phyloP scores from a whole-genome alignment of 2,113 vertebrate species.

The Apteryx mantelli region DNA sequence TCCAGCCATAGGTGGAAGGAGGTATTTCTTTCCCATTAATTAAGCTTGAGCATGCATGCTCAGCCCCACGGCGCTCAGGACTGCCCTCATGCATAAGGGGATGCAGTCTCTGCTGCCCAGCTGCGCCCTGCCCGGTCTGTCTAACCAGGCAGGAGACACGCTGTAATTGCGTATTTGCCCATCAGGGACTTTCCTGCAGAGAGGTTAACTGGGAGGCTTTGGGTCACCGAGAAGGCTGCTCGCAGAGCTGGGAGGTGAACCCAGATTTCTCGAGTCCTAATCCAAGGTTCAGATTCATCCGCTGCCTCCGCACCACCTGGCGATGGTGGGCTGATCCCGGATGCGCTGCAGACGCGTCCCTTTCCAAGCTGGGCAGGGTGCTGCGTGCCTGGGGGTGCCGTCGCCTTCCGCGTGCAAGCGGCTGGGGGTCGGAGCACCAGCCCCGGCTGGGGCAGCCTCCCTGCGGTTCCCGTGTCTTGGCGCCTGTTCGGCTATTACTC shows the following conservation, averaged over 20 bases:
- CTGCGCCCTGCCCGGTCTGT: not conserved
- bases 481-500: too few species aligned
- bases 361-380: not conserved
- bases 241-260: not conserved
- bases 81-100: accelerated
- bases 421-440: too few species aligned
- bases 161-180: not conserved
- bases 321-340: not conserved
- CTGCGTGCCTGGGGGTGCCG: too few species aligned
- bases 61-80: not conserved
- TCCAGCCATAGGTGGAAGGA: not conserved
- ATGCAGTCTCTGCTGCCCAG: accelerated
- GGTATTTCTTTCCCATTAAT: not conserved
- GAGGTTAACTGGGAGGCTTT: not conserved
- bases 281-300: not conserved
- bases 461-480: too few species aligned
- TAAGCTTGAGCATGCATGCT: not conserved
- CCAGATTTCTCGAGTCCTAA: not conserved
- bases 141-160: not conserved
- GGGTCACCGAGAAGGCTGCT: not conserved
- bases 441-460: too few species aligned
- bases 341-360: accelerated
- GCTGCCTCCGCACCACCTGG: accelerated
- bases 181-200: not conserved
- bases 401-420: too few species aligned